Base-by-base conservation (phyloP, 2,113 vertebrate species). In the Odontesthes bonariensis region DNA sequence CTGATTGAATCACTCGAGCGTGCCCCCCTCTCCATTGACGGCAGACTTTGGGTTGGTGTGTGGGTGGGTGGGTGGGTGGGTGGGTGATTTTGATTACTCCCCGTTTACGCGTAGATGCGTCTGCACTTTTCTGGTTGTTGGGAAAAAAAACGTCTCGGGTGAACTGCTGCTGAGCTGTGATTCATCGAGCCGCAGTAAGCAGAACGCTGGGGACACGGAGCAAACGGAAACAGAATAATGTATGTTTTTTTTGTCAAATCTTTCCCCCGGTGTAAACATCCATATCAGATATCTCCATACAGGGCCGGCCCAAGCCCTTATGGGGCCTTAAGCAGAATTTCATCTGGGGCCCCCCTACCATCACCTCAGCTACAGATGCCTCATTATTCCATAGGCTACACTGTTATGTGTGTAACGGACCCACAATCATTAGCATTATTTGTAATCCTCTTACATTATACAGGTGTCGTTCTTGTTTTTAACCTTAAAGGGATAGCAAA, bases 1-100 rank as follows among this genome's bases (percentile, higher is more conserved):
- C 77, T 87, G 88, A 92, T 89, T 82, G 81, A 89, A 86, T 88
- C 89, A 76, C 44, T 91, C 69, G 44, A 65, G 70, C 59, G 59
- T 83, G 66, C 23, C 73, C 44, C 40, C 31, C 47, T 27, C 65
- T 83, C 38, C 69, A 68, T 54, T 87, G 82, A 86, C 32, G 17
- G 81, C 46, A 42, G 49, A 58, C 52, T 66, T 22, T n/a, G 22
- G 33, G 60, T 44, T 6, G 22, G 46, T 47, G 51, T 57, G 44
- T 64, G 58, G 27, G 27, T 66, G 75, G 59, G 8, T 20, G 63
- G 59, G 8, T 20, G 63, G n/a, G n/a, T 66, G 72, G 53, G 78
- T 23, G 75, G 59, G 8, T 20, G 63, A 35, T 73, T 84, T 55
- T 75, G 79, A 85, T 87, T 85, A 73, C 67, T 78, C 31, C 52